Evolutionary conservation across 1,140 invertebrate species (phyloP), one percentile per base, ranked within the genome.

Genomic region (Philopotamus ludificatus): DNA sequence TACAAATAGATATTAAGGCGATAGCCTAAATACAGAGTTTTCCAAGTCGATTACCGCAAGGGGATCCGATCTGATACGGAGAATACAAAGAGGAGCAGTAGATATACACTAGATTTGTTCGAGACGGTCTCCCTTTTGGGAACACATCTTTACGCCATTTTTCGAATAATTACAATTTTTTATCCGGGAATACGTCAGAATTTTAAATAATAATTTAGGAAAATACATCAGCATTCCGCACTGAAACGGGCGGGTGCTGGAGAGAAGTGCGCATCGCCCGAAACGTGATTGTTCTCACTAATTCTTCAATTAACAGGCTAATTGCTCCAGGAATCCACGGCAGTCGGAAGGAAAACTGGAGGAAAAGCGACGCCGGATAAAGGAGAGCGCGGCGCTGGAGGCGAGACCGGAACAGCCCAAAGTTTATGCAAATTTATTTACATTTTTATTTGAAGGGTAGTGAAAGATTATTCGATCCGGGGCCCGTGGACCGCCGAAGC

Each of bases 221-320:
- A 18, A 44, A 44, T n/a, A n/a, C n/a, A n/a, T n/a, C n/a, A n/a
- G n/a, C n/a, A n/a, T n/a, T n/a, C n/a, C n/a, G n/a, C n/a, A n/a
- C n/a, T n/a, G n/a, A n/a, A n/a, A n/a, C n/a, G 28, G 12, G 28
- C 28, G 12, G 12, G 28, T 34, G 12, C 28, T 4, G 12, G 28
- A 34, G 28, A 4, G 28, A 34, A 34, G 28, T 34, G 28, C 28
- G 28, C 28, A 34, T 34, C 28, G 28, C 28, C 28, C 28, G 28
- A 42, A 44, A 65, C 67, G 59, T 59, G 67, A 69, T 69, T 69
- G 63, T 65, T 66, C 68, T 64, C 64, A 60, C 64, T 70, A 70
- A 70, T 70, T 70, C 68, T 66, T 66, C 68, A 70, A 70, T 70
- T 70, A 70, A 70, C 68, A 70, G 60, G 63, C 63, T 70, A 70